Percentiles rank a stretch among this genome's conserved stretches.
phyloP scores from a whole-genome alignment of 2,888 invertebrate species.

The Margaritifera margaritifera region DNA sequence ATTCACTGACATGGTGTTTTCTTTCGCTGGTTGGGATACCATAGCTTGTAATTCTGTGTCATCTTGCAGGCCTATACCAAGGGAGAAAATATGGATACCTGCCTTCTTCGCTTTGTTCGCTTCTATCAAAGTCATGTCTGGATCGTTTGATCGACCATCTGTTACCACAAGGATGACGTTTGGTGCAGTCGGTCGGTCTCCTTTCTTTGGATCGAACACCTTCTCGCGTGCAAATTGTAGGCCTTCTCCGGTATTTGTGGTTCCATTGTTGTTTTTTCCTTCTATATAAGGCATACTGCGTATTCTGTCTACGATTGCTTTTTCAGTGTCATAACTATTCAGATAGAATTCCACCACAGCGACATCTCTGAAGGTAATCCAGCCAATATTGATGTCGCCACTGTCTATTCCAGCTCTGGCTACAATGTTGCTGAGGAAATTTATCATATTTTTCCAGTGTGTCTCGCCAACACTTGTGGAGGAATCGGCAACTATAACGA shows the following conservation, averaged over 20 bases:
- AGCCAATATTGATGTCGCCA: conserved; percentile 20
- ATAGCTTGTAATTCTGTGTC: conserved; percentile 16
- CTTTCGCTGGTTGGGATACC: conserved; percentile 20
- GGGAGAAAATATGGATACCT: conserved; percentile 25
- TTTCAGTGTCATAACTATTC: conserved; percentile 15
- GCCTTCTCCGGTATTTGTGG: conserved; percentile 23
- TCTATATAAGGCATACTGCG: conserved; percentile 20
- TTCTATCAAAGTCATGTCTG: conserved; percentile 13
- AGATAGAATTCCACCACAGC: conserved; percentile 12
- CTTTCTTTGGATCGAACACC: conserved; percentile 13
- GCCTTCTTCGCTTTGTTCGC: conserved; percentile 18
- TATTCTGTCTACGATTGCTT: conserved; percentile 11
- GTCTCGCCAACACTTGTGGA: conserved; percentile 23
- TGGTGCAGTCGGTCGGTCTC: conserved; percentile 21
- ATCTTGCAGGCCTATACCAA: conserved; percentile 24
- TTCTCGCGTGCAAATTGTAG: conserved; percentile 12
- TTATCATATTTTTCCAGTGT: conserved; percentile 25
- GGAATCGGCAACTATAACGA: conserved; percentile 23
- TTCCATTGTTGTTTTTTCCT: conserved; percentile 26
- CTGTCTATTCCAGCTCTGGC: conserved; percentile 8
- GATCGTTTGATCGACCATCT: conserved; percentile 21
- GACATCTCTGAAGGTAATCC: conserved; percentile 20
- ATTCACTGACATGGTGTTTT: conserved; percentile 19
- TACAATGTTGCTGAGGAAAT: conserved; percentile 19
- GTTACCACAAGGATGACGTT: conserved; percentile 21